Conservation (phyloP, 2,888 invertebrate genomes). For the Papilio demoleus region DNA sequence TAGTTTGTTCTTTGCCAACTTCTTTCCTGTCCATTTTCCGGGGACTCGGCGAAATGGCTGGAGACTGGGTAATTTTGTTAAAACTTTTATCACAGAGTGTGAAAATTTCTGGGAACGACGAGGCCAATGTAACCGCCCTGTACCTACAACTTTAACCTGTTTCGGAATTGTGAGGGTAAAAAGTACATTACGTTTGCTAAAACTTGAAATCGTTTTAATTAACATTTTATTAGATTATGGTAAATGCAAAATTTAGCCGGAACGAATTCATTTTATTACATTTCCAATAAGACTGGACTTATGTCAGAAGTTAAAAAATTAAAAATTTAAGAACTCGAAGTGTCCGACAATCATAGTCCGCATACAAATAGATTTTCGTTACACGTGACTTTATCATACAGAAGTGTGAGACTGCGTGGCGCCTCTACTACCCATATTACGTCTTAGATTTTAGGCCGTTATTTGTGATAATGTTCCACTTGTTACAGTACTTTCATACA, state of each 20-base stretch:
- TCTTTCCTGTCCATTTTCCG: conserved; percentile 76
- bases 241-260: neutral
- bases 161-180: conserved; percentile 62
- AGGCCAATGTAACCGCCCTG: conserved; percentile 62
- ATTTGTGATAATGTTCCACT: neutral
- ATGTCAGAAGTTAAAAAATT: conserved; percentile 60
- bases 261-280: neutral
- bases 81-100: conserved; percentile 81
- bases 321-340: conserved; percentile 64
- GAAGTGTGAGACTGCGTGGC: conserved; percentile 62
- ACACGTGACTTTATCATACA: conserved; percentile 54
- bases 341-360: conserved; percentile 56
- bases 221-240: neutral
- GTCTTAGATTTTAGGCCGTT: neutral
- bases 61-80: conserved; percentile 80
- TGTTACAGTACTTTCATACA: conserved; percentile 2
- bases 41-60: conserved; percentile 72
- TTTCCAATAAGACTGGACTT: neutral
- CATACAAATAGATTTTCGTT: conserved; percentile 69
- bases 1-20: conserved; percentile 81
- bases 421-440: conserved; percentile 47
- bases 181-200: conserved; percentile 39
- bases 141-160: conserved; percentile 75
- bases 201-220: neutral
- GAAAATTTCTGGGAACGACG: conserved; percentile 73